Conservation (phyloP, 2,888 invertebrate genomes). For the Trisateles emortualis region DNA sequence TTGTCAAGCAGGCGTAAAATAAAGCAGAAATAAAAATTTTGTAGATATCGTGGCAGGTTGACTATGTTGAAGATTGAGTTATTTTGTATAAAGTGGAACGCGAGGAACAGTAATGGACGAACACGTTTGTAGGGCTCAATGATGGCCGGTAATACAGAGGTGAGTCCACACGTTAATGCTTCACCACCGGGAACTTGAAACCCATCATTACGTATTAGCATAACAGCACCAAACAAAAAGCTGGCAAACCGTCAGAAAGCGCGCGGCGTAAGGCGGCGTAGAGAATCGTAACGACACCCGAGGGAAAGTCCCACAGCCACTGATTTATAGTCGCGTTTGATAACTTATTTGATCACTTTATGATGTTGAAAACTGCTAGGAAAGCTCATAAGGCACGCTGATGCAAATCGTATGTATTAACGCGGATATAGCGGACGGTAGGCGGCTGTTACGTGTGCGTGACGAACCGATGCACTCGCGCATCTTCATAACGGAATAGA, state of each 20-base stretch:
- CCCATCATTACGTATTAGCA: conserved; percentile 72
- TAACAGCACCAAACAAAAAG: conserved; percentile 74
- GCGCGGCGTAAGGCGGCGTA: conserved; percentile 64
- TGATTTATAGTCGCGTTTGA: conserved; percentile 78
- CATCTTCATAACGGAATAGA: conserved; percentile 73
- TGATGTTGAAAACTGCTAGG: conserved; percentile 81
- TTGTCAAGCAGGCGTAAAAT: background rate
- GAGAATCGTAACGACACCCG: conserved; percentile 77
- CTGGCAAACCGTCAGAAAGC: conserved; percentile 70
- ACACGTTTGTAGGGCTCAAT: conserved; percentile 28
- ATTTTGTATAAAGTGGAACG: conserved; percentile 28
- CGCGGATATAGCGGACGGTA: conserved; percentile 65
- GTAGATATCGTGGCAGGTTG: conserved; percentile 9
- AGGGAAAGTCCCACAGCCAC: conserved; percentile 70
- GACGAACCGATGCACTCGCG: conserved; percentile 54
- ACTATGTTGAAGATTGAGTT: conserved; percentile 24
- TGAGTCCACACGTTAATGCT: conserved; percentile 39
- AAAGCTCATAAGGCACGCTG: conserved; percentile 77
- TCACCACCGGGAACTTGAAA: conserved; percentile 57
- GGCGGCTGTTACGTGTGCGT: conserved; percentile 56
- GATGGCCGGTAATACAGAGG: conserved; percentile 37
- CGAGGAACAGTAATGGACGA: conserved; percentile 28
- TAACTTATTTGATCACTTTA: conserved; percentile 85
- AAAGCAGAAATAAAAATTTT: background rate
- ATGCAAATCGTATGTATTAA: conserved; percentile 77